phyloP scores from a whole-genome alignment of 1,140 invertebrate species.

The Orius insidiosus region DNA sequence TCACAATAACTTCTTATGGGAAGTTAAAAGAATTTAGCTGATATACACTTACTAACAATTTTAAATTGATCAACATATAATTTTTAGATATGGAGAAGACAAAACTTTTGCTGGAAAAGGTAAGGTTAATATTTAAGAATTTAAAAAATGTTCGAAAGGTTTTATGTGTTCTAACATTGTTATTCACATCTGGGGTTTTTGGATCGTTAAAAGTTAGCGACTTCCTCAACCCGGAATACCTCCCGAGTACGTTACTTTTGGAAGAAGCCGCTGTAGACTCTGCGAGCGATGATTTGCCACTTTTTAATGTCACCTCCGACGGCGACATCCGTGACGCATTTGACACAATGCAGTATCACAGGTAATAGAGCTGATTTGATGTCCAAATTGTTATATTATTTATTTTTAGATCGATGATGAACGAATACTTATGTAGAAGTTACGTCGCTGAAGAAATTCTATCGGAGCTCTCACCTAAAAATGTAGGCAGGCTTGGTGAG shows the following conservation, averaged over 20 bases:
- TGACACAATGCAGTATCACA: conserved; percentile 16
- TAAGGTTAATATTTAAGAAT: too few species aligned
- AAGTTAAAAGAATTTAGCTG: too few species aligned
- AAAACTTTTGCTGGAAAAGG: too few species aligned
- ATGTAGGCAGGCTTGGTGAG: conserved; percentile 16
- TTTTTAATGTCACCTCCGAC: not conserved
- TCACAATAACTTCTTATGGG: too few species aligned
- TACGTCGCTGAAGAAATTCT: conserved; percentile 51
- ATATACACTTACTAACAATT: too few species aligned
- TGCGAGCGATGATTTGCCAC: not conserved
- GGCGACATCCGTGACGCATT: conserved; percentile 14
- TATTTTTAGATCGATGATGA: conserved; percentile 42
- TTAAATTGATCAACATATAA: too few species aligned
- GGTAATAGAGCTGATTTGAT: conserved; percentile 11
- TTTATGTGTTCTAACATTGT: too few species aligned
- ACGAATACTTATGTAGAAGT: conserved; percentile 49
- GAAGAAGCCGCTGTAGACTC: conserved; percentile 10
- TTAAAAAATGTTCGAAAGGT: too few species aligned
- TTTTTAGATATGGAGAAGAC: too few species aligned
- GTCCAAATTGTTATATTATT: not conserved
- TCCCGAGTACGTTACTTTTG: conserved; percentile 12
- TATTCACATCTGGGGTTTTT: not conserved
- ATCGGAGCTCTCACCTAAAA: conserved; percentile 30
- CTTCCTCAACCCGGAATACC: conserved; percentile 12
- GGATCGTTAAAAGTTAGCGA: conserved; percentile 6